Base-by-base conservation (phyloP, 2,797 vertebrate genomes). In the Podargus strigoides region DNA sequence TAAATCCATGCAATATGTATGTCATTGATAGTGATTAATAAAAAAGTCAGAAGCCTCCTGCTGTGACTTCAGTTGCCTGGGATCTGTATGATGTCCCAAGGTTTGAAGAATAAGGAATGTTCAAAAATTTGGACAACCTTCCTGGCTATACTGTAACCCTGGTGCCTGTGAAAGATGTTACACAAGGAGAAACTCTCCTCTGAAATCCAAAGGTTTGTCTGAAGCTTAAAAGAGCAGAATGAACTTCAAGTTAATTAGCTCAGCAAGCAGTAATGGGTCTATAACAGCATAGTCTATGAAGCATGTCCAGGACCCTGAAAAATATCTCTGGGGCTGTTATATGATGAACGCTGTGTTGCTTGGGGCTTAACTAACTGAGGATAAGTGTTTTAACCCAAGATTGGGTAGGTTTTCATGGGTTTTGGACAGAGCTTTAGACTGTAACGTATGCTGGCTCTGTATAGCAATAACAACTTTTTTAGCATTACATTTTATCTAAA, bases 101-200 rank as follows among this genome's bases (percentile, higher is more conserved):
- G 6, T 30, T 83, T 41, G 80, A 70, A 62, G 36, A 77, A 77
- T 4, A 67, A 15, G 42, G 27, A 50, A 59, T 16, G 3, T 42
- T 41, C 4, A 5, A 80, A 77, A 55, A 56, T 67, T 37, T 63
- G 12, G 6, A 30, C 32, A 85, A 2, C 6, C 5, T 50, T 76
- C 24, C 9, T 62, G 36, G 23, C 21, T 76, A 10, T 69, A 37
- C 36, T 0, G 0, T 58, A 46, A 50, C 27, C 0, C 3, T 77
- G 12, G 16, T 64, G 26, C 34, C n/a, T 37, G 23, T 62, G 44
- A 37, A 84, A 59, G 60, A 26, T 13, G 5, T 52, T 67, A 11
- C n/a, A 41, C 11, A 36, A 69, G 27, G 50, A 81, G 26, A 69
- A 77, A 14, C 8, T 90, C 17, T 66, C 7, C 17, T 74, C 30